These are phyloP conservation scores for Phalacrocorax brasilianus DNA, from an alignment of 2,113 vertebrate genomes.

Conservation along the genomic window DNA sequence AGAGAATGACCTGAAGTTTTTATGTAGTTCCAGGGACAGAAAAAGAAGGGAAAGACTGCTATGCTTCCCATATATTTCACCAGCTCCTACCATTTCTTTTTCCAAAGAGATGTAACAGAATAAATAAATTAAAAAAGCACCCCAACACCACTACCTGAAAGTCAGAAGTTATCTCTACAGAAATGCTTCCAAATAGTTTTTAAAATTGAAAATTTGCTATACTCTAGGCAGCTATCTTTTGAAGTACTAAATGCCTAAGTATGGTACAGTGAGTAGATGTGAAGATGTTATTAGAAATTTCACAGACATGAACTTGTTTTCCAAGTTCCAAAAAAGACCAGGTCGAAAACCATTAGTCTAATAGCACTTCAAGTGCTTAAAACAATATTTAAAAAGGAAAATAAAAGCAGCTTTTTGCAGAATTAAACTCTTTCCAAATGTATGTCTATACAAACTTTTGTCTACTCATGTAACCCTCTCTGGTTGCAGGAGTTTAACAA, in stretches of 20 bases:
- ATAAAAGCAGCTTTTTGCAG: background rate
- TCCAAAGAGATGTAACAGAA: background rate
- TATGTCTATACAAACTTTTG: background rate
- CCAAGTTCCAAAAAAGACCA: background rate
- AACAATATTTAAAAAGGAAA: background rate
- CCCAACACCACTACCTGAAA: background rate
- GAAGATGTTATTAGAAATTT: background rate
- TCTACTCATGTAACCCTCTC: background rate
- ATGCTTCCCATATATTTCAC: background rate
- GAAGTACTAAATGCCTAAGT: background rate
- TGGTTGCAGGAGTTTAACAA: background rate
- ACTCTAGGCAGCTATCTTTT: background rate
- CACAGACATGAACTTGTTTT: background rate
- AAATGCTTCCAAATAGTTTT: background rate
- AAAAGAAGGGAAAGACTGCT: background rate
- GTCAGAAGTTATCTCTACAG: background rate
- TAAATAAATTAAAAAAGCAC: background rate
- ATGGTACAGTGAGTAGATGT: background rate
- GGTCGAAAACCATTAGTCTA: background rate
- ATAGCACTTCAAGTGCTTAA: background rate
- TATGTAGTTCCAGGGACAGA: background rate
- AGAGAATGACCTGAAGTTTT: background rate
- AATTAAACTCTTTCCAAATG: background rate
- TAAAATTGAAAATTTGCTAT: background rate
- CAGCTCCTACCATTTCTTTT: background rate